Percentiles rank a stretch among this genome's conserved stretches.
Evolutionary conservation across 2,888 invertebrate species (phyloP).

Genomic region (Cheilosia impressa): DNA sequence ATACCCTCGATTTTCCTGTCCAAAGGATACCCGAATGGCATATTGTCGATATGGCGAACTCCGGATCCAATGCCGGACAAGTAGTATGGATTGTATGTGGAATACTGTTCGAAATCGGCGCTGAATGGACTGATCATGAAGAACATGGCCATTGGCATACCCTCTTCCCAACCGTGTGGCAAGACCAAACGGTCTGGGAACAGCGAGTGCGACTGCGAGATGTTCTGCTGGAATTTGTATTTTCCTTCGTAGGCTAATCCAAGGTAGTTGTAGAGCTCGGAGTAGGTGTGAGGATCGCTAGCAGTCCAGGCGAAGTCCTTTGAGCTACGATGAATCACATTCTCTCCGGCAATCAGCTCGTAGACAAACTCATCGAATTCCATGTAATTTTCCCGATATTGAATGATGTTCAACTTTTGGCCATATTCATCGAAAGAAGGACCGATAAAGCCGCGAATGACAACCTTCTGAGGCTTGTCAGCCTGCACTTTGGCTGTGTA

Average conservation of each 20-base stretch:
- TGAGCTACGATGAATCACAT: constrained; percentile 88
- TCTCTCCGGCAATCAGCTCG: constrained; percentile 87
- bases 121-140: constrained; percentile 86
- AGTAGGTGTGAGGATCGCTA: constrained; percentile 84
- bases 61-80: constrained; percentile 85
- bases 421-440: constrained; percentile 87
- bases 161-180: constrained; percentile 88
- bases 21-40: constrained; percentile 90
- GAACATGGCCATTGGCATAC: constrained; percentile 87
- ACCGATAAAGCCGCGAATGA: constrained; percentile 88
- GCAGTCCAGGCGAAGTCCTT: constrained; percentile 87
- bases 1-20: constrained; percentile 87
- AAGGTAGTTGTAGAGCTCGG: constrained; percentile 81
- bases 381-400: constrained; percentile 87
- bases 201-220: constrained; percentile 86
- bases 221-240: constrained; percentile 85
- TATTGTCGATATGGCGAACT: constrained; percentile 85
- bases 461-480: constrained; percentile 85
- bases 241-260: constrained; percentile 85
- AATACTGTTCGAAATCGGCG: constrained; percentile 84
- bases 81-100: constrained; percentile 84
- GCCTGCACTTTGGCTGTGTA: constrained; percentile 85
- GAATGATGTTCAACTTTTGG: constrained; percentile 85
- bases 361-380: constrained; percentile 87
- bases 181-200: constrained; percentile 89